Percentiles rank a stretch among this genome's conserved stretches.
These are phyloP conservation scores for Pteria penguin DNA, from an alignment of 2,888 invertebrate species.

Conservation along the genomic window DNA sequence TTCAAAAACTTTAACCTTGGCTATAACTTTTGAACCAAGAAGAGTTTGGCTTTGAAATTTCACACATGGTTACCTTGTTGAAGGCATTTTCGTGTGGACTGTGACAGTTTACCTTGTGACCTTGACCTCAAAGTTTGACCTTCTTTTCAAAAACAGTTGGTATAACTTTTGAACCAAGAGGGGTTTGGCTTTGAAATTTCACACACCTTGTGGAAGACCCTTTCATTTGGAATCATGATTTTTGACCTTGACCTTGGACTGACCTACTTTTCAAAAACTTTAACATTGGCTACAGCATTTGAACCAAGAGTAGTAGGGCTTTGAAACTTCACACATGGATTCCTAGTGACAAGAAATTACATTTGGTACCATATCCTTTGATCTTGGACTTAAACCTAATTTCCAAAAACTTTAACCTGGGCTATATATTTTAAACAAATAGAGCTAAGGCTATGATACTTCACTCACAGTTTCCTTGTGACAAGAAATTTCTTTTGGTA, in stretches of 20 bases:
- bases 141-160: too few relatives aligned
- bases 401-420: neutral
- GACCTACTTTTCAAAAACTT: neutral
- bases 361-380: neutral
- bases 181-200: neutral
- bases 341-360: neutral
- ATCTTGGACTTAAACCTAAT: neutral
- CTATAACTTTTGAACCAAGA: too few relatives aligned
- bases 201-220: neutral
- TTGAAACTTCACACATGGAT: neutral
- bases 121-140: too few relatives aligned
- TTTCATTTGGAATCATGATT: neutral
- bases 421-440: neutral
- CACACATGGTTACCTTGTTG: too few relatives aligned
- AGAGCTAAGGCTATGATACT: neutral
- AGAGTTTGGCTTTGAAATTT: too few relatives aligned
- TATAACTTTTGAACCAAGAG: neutral
- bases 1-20: too few relatives aligned
- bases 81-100: too few relatives aligned
- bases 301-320: neutral
- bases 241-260: neutral
- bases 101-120: too few relatives aligned
- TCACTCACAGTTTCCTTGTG: neutral
- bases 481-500: neutral
- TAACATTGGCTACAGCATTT: neutral